Evolutionary conservation across 1,140 invertebrate genomes (phyloP), one percentile per base, ranked within the genome.

Genomic region (Mizuhopecten yessoensis): DNA sequence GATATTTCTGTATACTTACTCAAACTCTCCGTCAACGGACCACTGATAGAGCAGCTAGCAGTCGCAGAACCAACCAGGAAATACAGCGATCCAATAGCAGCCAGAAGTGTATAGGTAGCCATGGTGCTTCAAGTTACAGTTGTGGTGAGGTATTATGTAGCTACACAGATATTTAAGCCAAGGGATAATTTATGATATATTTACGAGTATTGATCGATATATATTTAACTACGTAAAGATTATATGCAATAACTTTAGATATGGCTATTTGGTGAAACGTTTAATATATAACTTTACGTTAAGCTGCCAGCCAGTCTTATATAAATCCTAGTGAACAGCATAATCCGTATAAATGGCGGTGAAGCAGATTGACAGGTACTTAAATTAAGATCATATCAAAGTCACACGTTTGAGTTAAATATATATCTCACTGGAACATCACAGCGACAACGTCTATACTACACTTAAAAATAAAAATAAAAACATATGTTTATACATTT

Each of bases 1-100:
- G n/a, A n/a, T n/a, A n/a, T 45, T 45, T 45, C 42, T 39, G 36
- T 57, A 29, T 75, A 75, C 57, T 75, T 75, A 75, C 57, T 75
- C 29, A 75, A 75, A 7, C 1, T 75, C 11, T 75, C 57, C 23
- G 57, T 17, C 23, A 75, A 29, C 23, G 57, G n/a, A 5, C 5
- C 5, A 7, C 5, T 29, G 23, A 75, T 75, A n/a, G 3, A 75
- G 57, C 57, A 75, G 11, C n/a, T 29, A 11, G 57, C 57, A 75
- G 57, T 29, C 57, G n/a, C n/a, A 0, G 1, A 5, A n/a, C 57
- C n/a, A n/a, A 75, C 3, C 23, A 75, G 57, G 57, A 75, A n/a
- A 75, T 75, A 3, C 57, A 75, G 57, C n/a, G 29, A 5, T n/a
- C 15, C 23, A 29, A 75, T 9, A 75, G 20, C 20, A 75, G 29